phyloP scores from a whole-genome alignment of 1,140 invertebrate species.

The Heterodera carotae region DNA sequence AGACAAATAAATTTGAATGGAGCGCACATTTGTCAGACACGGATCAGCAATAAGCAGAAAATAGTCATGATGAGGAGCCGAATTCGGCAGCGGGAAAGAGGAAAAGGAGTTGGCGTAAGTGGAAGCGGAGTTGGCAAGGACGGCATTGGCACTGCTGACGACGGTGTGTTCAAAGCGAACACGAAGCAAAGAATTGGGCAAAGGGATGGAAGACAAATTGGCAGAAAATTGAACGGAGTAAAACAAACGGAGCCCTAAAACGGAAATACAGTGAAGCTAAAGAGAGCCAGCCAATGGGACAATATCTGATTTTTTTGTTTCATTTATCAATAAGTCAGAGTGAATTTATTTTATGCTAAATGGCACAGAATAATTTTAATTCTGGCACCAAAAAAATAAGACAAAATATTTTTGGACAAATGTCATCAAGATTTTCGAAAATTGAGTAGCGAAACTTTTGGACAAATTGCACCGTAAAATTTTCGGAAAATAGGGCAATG shows the following conservation, averaged over 20 bases:
- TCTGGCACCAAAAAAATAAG: too few species aligned
- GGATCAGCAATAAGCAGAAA: not conserved
- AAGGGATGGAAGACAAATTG: conserved; percentile 1
- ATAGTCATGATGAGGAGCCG: not conserved
- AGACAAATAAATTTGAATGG: not conserved
- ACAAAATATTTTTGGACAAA: too few species aligned
- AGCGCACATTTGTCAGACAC: not conserved
- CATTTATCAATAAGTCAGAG: too few species aligned
- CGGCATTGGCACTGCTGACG: not conserved
- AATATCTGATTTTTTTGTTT: too few species aligned
- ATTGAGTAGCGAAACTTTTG: too few species aligned
- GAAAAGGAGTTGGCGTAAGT: not conserved
- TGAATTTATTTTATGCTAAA: too few species aligned
- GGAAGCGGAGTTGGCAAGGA: not conserved
- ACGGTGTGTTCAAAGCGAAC: not conserved
- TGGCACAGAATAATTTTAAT: too few species aligned
- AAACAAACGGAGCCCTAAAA: not conserved
- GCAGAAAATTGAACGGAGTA: not conserved
- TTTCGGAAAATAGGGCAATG: too few species aligned
- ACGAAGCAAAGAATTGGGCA: conserved; percentile 4
- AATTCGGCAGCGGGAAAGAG: not conserved
- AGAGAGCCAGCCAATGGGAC: too few species aligned
- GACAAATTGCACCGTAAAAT: too few species aligned
- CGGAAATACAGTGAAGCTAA: too few species aligned
- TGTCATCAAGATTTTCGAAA: too few species aligned